Conservation (phyloP, 2,888 invertebrate genomes). For the Mactromeris polynyma region DNA sequence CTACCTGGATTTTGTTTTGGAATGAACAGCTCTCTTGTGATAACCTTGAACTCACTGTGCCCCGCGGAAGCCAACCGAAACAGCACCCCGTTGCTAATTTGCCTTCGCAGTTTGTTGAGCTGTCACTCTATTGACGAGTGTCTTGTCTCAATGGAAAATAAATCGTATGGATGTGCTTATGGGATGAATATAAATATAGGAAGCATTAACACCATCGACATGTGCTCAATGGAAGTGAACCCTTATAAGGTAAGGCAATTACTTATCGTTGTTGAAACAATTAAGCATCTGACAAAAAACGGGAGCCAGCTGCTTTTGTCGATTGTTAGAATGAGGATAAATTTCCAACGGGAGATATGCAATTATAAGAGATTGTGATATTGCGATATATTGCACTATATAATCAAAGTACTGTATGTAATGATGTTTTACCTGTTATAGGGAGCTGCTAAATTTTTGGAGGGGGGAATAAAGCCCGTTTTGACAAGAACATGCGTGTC, state of each 20-base stretch:
- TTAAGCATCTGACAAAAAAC: not conserved
- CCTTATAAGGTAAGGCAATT: constrained; percentile 32
- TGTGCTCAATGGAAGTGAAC: constrained; percentile 57
- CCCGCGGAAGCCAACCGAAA: constrained; percentile 32
- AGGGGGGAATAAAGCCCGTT: no score
- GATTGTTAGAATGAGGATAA: no score
- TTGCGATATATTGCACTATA: no score
- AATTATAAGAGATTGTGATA: no score
- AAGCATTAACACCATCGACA: constrained; percentile 18
- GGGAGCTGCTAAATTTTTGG: no score
- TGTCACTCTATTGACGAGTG: constrained; percentile 48
- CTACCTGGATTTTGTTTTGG: constrained; percentile 58
- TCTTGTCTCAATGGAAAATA: constrained; percentile 28
- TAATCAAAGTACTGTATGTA: no score
- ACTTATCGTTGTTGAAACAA: not conserved
- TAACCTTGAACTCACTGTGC: constrained; percentile 48
- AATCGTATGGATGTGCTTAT: constrained; percentile 52
- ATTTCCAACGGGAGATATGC: no score
- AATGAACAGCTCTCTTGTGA: constrained; percentile 45
- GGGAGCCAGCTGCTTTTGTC: not conserved
- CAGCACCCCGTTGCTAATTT: constrained; percentile 43
- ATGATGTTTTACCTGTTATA: no score
- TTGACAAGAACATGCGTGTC: no score
- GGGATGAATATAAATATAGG: constrained; percentile 58
- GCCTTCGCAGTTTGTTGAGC: constrained; percentile 39